These are phyloP conservation scores for Falco novaeseelandiae DNA, from an alignment of 2,797 vertebrate species.

Conservation along the genomic window DNA sequence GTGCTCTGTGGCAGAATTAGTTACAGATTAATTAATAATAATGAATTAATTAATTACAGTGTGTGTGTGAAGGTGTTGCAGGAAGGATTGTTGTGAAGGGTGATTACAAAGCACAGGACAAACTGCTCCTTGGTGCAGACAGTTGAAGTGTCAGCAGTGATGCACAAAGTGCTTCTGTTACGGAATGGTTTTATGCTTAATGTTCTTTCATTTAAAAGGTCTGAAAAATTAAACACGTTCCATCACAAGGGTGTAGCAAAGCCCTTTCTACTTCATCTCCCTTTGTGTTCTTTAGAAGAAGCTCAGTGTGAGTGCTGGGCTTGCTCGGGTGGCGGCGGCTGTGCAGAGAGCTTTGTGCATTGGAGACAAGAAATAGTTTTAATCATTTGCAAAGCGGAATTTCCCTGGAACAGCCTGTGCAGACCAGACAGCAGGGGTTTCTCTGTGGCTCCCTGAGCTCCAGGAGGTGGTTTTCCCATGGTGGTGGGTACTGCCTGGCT, in stretches of 20 bases:
- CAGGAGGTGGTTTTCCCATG: accelerated
- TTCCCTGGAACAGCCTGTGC: background rate
- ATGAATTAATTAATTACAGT: background rate
- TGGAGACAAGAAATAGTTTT: background rate
- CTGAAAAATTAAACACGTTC: conserved; percentile 45
- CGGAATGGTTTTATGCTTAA: background rate
- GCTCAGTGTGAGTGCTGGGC: background rate
- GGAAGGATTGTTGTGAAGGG: background rate
- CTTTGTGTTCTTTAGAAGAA: background rate
- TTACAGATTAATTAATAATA: background rate
- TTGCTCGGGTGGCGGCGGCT: accelerated
- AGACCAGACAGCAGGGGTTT: background rate
- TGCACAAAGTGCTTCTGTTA: background rate
- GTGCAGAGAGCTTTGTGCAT: background rate
- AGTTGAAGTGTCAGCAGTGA: background rate
- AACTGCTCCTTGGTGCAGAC: background rate
- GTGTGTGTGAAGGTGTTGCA: background rate
- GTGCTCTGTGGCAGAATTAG: background rate
- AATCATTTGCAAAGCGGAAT: background rate
- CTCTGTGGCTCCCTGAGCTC: background rate
- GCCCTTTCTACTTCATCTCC: background rate
- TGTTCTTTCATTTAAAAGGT: background rate
- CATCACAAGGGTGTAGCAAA: background rate
- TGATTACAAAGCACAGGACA: background rate
- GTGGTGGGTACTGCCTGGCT: background rate